Evolutionary conservation across 2,888 invertebrate species (phyloP), one percentile per base, ranked within the genome.

Genomic region (Trissolcus brochymenae): DNA sequence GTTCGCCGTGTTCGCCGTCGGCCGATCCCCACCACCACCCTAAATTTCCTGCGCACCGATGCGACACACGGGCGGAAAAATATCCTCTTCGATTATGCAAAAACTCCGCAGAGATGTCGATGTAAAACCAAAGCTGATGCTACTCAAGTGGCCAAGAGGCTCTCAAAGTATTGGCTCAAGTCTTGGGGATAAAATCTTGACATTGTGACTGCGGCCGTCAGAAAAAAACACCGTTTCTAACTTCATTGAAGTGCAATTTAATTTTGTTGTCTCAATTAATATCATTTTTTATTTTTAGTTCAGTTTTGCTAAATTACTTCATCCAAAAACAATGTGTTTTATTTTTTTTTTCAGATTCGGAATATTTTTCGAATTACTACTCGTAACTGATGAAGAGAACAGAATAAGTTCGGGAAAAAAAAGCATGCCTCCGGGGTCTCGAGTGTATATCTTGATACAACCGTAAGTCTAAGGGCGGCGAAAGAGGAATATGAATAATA

Each of bases 1-100:
- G 87, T 85, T 87, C 84, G 84, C 83, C 85, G 87, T 84, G 85
- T 84, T 86, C 84, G 84, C 86, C 84, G 80, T 83, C 84, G 84
- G 81, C 83, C 84, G 82, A 84, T 80, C 84, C 81, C 82, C 68
- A 70, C 79, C 64, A 61, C 79, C 79, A 56, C 14, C 56, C 79
- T 71, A 56, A 78, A 78, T 78, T 78, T 78, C 68, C 78, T 64
- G 72, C 43, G 53, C 57, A 77, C 70, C 70, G 51, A 54, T 62
- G 65, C 60, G 62, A 74, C 66, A 67, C 68, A 56, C 59, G 65
- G 65, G 29, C 14, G 71, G 72, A 78, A 78, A 76, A 68, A 49
- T 78, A 57, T 41, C 71, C 40, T 40, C 55, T 14, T 50, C 53
- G 71, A 78, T 78, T 78, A 75, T 78, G 75, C 78, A 75, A 51